Evolutionary conservation across 2,888 invertebrate genomes (phyloP), one percentile per base, ranked within the genome.

Genomic region (Diarsia dahlii): DNA sequence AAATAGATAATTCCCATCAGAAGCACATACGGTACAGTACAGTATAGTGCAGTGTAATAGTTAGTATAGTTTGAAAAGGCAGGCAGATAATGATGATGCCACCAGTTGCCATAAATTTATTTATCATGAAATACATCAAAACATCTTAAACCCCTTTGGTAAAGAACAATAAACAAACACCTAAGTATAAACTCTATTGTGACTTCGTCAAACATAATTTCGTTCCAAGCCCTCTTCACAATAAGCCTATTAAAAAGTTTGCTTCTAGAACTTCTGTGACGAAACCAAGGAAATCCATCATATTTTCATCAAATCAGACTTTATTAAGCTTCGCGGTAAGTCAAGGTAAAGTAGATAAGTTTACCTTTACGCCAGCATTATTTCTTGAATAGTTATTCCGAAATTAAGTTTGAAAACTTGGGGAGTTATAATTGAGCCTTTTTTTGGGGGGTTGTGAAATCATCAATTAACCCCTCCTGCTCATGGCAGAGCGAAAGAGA

Each of bases 201-300:
- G 71, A 75, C 67, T 78, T 74, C 28, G 68, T 52, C 58, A 74
- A 78, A 72, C 67, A 83, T 74, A 70, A 81, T 66, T 45, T 58
- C 46, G n/a, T 65, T 46, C 48, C 20, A 39, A 76, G 67, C 64
- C 13, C 58, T 79, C 69, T 74, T 74, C 45, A 52, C 66, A 77
- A 81, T 79, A 86, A 75, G 66, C 75, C 67, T 84, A 86, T 84
- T 81, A 77, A 70, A 84, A 85, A 79, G 70, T 71, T 86, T 72
- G 39, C 56, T 70, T 68, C 64, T 78, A 80, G 60, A 73, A 77
- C 64, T 67, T 70, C 67, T 73, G 39, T 66, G 48, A 62, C 50
- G 46, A 71, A 71, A 67, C 71, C 63, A 64, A 66, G 65, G 60
- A 70, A 76, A 68, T 63, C 56, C 50, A 64, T 76, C 18, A 76